Conservation (phyloP, 2,113 vertebrate species). For the Atrichornis clamosus region DNA sequence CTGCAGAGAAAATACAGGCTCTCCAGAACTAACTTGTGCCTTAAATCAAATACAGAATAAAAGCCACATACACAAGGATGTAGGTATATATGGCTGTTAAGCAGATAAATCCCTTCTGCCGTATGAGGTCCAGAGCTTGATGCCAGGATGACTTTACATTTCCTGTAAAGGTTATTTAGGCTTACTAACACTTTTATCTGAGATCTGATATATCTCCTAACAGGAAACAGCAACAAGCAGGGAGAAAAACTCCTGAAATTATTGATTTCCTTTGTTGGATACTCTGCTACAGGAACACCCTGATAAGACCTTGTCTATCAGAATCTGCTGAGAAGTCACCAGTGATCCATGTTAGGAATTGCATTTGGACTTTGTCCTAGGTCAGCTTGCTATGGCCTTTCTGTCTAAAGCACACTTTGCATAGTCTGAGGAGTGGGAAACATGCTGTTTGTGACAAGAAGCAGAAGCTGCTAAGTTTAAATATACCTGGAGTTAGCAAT, state of each 20-base stretch:
- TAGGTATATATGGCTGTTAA: not conserved
- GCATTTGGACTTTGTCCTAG: not conserved
- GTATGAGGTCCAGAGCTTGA: not conserved
- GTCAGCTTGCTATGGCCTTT: not conserved
- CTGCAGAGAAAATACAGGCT: not conserved
- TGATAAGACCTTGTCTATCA: not conserved
- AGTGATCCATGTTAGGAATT: not conserved
- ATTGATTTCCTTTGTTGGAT: conserved; percentile 23
- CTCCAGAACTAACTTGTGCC: not conserved
- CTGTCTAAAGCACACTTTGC: not conserved
- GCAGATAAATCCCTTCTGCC: not conserved
- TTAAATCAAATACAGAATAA: not conserved
- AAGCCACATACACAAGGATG: not conserved
- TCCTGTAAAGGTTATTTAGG: conserved; percentile 37
- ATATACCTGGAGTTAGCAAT: not conserved
- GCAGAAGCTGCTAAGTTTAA: not conserved
- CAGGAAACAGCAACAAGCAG: conserved; percentile 9
- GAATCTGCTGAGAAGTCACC: not conserved
- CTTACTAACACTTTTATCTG: conserved; percentile 22
- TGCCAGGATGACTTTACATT: conserved; percentile 16
- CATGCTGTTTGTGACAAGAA: not conserved
- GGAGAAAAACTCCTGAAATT: not conserved
- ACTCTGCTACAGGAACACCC: not conserved
- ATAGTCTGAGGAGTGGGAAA: not conserved
- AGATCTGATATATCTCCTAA: not conserved